phyloP scores from a whole-genome alignment of 2,888 invertebrate genomes.

The Lochmaea capreae region DNA sequence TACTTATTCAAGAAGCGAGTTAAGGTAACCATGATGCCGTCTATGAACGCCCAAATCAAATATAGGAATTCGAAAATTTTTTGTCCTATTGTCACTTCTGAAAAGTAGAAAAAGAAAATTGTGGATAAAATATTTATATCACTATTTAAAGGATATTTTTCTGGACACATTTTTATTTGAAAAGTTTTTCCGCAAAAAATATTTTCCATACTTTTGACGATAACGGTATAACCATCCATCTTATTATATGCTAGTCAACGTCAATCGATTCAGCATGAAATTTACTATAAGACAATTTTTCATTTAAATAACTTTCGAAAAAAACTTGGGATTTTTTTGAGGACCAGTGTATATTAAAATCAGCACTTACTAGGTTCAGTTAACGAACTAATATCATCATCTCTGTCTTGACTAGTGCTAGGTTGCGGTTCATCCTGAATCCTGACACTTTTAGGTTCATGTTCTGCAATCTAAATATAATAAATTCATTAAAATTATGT shows the following conservation, averaged over 20 bases:
- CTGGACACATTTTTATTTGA: too few species aligned
- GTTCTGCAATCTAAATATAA: slow-evolving; percentile 50
- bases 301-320: too few species aligned
- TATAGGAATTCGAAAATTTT: slow-evolving; percentile 69
- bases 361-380: slow-evolving; percentile 58
- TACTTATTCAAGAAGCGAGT: slow-evolving; percentile 86
- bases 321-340: not conserved
- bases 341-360: not conserved
- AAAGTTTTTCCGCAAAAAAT: too few species aligned
- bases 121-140: too few species aligned
- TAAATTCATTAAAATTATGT: not conserved
- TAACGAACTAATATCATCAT: slow-evolving; percentile 60
- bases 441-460: slow-evolving; percentile 52
- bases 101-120: slow-evolving; percentile 15
- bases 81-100: slow-evolving; percentile 65
- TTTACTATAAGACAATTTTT: too few species aligned
- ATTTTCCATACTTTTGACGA: too few species aligned
- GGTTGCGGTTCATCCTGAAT: slow-evolving; percentile 59
- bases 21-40: slow-evolving; percentile 83
- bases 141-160: too few species aligned
- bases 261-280: too few species aligned
- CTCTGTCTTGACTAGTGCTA: slow-evolving; percentile 58
- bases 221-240: too few species aligned
- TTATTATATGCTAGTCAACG: too few species aligned
- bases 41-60: slow-evolving; percentile 78